A percentile compares a stretch with the other conserved stretches of the same genome.
Evolutionary conservation across 2,797 vertebrate species (phyloP).

Genomic region (Psittacula derbiana): DNA sequence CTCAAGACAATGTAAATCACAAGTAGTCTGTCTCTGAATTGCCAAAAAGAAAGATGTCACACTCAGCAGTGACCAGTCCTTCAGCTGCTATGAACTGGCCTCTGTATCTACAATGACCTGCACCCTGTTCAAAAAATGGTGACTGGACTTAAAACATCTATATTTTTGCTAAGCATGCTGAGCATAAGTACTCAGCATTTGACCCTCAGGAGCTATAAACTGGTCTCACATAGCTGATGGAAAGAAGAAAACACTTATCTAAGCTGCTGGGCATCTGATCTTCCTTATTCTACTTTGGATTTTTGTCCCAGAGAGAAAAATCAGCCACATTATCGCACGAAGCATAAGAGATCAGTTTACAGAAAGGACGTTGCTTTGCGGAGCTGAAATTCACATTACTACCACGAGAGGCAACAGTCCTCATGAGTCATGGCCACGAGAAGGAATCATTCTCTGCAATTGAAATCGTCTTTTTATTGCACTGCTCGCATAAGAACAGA

Average conservation of each 20-base stretch:
- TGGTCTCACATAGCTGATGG: not conserved
- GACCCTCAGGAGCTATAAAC: not conserved
- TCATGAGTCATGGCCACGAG: not conserved
- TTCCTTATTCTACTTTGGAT: not conserved
- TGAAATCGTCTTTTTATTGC: not conserved
- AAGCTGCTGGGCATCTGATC: not conserved
- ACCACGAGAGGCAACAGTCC: not conserved
- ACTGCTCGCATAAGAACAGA: not conserved
- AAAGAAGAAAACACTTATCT: not conserved
- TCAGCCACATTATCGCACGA: not conserved
- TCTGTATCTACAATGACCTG: not conserved
- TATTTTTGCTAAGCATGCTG: not conserved
- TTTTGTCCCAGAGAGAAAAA: not conserved
- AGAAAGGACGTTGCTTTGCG: rapidly evolving
- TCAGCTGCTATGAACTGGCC: not conserved
- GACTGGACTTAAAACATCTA: rapidly evolving
- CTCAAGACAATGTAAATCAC: not conserved
- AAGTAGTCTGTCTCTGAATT: not conserved
- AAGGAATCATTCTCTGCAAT: not conserved
- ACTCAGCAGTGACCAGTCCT: not conserved
- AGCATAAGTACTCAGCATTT: not conserved
- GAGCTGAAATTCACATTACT: not conserved
- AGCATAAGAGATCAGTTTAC: not conserved
- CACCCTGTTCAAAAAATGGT: not conserved
- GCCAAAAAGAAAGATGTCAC: not conserved